Conservation (phyloP, 2,888 invertebrate species). For the Chrysomela aeneicollis region DNA sequence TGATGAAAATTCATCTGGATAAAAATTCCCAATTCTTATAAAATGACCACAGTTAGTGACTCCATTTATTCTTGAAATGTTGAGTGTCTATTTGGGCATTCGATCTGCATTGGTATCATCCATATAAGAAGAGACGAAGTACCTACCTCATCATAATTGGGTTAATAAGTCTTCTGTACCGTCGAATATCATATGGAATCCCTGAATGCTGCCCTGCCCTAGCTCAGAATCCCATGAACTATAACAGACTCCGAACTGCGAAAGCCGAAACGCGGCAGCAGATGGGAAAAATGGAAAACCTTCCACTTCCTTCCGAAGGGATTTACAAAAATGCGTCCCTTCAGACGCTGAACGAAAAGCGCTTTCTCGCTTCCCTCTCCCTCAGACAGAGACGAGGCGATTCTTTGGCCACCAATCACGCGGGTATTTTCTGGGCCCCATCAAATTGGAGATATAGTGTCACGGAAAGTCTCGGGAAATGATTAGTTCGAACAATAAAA, state of each 20-base stretch:
- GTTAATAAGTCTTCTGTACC: too few species aligned
- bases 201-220: conserved; percentile 39
- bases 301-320: conserved; percentile 41
- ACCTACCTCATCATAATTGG: too few species aligned
- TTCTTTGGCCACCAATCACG: conserved; percentile 29
- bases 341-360: conserved; percentile 39
- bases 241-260: conserved; percentile 47
- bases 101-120: too few species aligned
- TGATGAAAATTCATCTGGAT: too few species aligned
- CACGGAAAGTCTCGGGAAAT: conserved; percentile 48
- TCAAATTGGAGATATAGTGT: conserved; percentile 52
- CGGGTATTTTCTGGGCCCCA: conserved; percentile 37
- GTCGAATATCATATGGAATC: too few species aligned
- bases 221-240: conserved; percentile 49
- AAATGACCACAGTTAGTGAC: too few species aligned
- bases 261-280: conserved; percentile 46
- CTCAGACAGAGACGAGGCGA: conserved; percentile 21
- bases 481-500: conserved; percentile 52
- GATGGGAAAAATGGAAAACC: conserved; percentile 55
- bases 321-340: conserved; percentile 52
- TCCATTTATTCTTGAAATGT: too few species aligned
- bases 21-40: too few species aligned
- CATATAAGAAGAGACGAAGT: too few species aligned
- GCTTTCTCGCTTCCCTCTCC: conserved; percentile 21
- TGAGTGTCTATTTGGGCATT: too few species aligned